Conservation (phyloP, 37 sponge, comb jelly and placozoan species). For the Chondrilla cf. caribensis region DNA sequence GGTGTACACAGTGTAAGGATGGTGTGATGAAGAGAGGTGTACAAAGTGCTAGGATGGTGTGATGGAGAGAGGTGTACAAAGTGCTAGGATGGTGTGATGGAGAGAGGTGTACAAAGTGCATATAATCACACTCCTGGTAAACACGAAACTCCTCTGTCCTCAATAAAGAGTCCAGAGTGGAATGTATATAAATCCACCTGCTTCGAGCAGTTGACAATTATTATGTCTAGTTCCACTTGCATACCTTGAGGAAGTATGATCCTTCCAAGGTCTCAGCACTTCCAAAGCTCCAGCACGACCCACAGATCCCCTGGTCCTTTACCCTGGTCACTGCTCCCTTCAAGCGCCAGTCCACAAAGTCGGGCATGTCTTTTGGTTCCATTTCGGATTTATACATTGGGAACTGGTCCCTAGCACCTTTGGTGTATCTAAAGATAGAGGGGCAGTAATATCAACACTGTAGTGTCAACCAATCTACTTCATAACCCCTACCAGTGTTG, state of each 20-base stretch:
- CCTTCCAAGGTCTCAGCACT: constrained; percentile 94
- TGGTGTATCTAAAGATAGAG: not conserved
- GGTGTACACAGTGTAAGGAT: not conserved
- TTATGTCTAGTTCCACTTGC: not conserved
- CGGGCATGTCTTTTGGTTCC: not conserved
- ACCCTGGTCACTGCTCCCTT: constrained; percentile 93
- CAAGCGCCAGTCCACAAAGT: not conserved
- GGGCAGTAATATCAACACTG: not conserved
- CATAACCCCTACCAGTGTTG: too few species aligned
- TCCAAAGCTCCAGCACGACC: constrained; percentile 98
- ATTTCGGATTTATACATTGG: not conserved
- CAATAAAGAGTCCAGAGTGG: too few species aligned
- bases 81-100: not conserved
- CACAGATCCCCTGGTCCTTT: constrained; percentile 99
- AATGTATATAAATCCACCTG: too few species aligned
- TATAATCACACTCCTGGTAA: too few species aligned
- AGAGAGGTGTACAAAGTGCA: not conserved
- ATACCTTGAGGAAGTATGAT: constrained; percentile 72
- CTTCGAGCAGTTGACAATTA: not conserved
- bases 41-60: too few species aligned
- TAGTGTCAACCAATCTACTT: too few species aligned
- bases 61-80: not conserved
- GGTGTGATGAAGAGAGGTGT: not conserved
- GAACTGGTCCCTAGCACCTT: not conserved
- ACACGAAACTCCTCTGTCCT: too few species aligned